Evolutionary conservation across 1,140 invertebrate genomes (phyloP), one percentile per base, ranked within the genome.

Genomic region (Leucophenga varia): DNA sequence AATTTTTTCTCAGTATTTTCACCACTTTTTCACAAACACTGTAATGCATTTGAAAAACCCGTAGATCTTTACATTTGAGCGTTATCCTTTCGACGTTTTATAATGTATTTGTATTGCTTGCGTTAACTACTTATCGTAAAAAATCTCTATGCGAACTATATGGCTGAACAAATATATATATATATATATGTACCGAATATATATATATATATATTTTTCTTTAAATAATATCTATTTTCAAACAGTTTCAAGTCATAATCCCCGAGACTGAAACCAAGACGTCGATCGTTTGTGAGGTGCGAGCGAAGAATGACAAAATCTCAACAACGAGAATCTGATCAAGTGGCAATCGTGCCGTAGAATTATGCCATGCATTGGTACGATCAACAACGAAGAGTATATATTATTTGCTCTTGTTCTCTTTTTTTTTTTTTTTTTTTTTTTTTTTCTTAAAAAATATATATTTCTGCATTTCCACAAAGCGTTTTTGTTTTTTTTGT

Each of bases 201-300:
- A 58, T 64, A 59, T 63, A 57, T 69, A 61, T 67, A 55, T 72
- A 71, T 71, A 39, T 70, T 49, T 57, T 69, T 59, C 49, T 64
- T 55, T 55, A 10, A 67, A 67, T 55, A 52, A 67, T 61, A 61
- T 67, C 64, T 67, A 68, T 67, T 67, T 67, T 67, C 52, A 64
- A 68, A 69, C 64, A 57, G 71, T 83, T 72, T 83, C 81, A 87
- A 87, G 85, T 87, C 86, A 87, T 88, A 82, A 83, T 87, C 85
- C 86, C 86, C 86, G 85, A 85, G 82, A 84, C 81, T 82, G 81
- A 81, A 84, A 86, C 84, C 84, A 87, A 89, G 87, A 88, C 87
- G 87, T 89, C 86, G 87, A 85, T 89, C 86, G 87, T 86, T 86
- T 86, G 84, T 84, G 83, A 86, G 85, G 86, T 84, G 85, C 82